Percentiles rank a stretch among this genome's conserved stretches.
Conservation (phyloP, 1,140 invertebrate genomes). For the Drosophila ohnishii region DNA sequence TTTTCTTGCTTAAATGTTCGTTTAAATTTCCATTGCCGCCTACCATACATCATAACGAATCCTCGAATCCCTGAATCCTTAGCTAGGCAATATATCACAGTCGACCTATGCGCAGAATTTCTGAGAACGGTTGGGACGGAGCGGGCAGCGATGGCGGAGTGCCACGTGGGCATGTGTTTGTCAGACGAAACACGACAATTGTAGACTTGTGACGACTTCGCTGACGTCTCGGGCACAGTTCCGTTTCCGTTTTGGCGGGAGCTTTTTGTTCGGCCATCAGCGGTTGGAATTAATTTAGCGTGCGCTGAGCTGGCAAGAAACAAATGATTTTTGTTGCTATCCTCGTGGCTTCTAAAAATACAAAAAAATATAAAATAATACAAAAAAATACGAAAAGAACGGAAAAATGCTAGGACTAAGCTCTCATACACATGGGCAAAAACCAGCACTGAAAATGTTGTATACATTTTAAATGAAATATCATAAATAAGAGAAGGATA, state of each 20-base stretch:
- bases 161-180: conserved; percentile 75
- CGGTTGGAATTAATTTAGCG: conserved; percentile 79
- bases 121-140: neutral
- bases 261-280: conserved; percentile 73
- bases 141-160: conserved; percentile 14
- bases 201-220: conserved; percentile 73
- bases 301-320: conserved; percentile 79
- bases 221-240: conserved; percentile 77
- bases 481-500: neutral
- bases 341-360: conserved; percentile 63
- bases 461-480: neutral
- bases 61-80: conserved; percentile 10
- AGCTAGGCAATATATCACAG: conserved; percentile 41
- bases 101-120: conserved; percentile 14
- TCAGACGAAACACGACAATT: conserved; percentile 79
- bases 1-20: neutral
- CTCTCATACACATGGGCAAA: neutral
- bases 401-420: conserved; percentile 33
- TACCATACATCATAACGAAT: conserved; percentile 27
- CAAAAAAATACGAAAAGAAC: conserved; percentile 4
- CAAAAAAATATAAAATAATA: conserved; percentile 44
- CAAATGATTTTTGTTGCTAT: conserved; percentile 71
- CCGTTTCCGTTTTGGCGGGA: conserved; percentile 72
- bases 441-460: neutral
- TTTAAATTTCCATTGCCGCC: conserved; percentile 10